Base-by-base conservation (phyloP, 1,140 invertebrate species). In the Trichonephila clavipes region DNA sequence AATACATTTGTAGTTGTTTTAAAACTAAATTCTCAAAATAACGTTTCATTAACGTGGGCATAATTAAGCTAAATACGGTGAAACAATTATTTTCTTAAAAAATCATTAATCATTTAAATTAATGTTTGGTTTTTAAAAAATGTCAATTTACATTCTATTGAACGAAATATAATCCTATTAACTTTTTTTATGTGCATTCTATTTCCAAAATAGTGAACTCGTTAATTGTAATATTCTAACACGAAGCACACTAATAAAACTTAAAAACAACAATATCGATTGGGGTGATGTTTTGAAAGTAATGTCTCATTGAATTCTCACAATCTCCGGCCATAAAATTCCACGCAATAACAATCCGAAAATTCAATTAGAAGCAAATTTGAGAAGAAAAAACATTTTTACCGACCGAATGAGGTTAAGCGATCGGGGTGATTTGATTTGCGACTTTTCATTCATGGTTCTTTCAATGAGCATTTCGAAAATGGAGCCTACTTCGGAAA, bases 321-420 rank as follows among this genome's bases (percentile, higher is more conserved):
- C 72, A 77, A 77, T 77, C 28, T 19, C 28, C 28, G 72, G 72
- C 14, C 72, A 77, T 77, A 77, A 77, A 64, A 77, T 12, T 34
- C 18, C 34, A 21, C 2, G 28, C 72, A 18, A 40, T 28, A 77
- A 77, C 72, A 77, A 77, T 77, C 28, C 72, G 21, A 83, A 83
- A 59, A 51, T n/a, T 59, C 82, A 83, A 83, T 83, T 59, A 51
- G 44, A 83, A 83, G 44, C 82, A n/a, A n/a, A 83, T 83, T 83
- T 21, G 18, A 16, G 21, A 58, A 83, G 51, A 83, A 83, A 83
- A 21, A 58, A 58, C 16, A 14, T 24, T n/a, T n/a, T 51, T n/a
- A 24, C 82, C 77, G 0, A 4, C 28, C 44, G 82, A 83, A 83
- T 16, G 82, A 44, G 82, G 82, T 83, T 83, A 83, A 83, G 51